Conservation (phyloP, 2,113 vertebrate species). For the Myotis lucifugus region DNA sequence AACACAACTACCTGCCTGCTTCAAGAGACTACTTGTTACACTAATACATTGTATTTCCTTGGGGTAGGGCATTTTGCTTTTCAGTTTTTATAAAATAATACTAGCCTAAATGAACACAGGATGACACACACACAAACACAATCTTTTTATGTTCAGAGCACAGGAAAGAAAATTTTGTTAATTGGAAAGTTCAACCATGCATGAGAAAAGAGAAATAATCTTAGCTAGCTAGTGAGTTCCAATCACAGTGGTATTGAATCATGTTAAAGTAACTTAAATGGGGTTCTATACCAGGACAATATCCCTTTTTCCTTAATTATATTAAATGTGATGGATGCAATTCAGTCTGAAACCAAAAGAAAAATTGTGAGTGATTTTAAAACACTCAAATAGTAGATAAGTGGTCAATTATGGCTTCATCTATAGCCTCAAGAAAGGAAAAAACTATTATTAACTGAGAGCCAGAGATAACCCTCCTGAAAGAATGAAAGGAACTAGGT, state of each 20-base stretch:
- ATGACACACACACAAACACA: not conserved
- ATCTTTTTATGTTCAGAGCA: not conserved
- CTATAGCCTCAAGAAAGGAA: not conserved
- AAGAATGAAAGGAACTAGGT: not conserved
- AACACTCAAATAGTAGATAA: not conserved
- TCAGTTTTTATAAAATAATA: conserved; percentile 28
- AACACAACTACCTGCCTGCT: not conserved
- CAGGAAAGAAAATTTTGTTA: not conserved
- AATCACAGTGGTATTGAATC: not conserved
- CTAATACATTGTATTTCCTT: not conserved
- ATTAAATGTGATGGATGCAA: not conserved
- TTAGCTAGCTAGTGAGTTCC: not conserved
- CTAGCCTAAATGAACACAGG: not conserved
- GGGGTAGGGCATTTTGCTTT: conserved; percentile 4
- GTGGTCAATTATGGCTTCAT: not conserved
- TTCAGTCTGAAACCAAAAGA: conserved; percentile 20
- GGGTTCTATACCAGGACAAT: not conserved
- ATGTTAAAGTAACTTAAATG: not conserved
- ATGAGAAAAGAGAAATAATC: not conserved
- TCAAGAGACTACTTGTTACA: not conserved
- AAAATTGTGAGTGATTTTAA: conserved; percentile 8
- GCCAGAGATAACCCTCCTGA: not conserved
- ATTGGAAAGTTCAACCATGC: not conserved
- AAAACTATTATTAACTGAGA: not conserved
- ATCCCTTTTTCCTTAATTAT: not conserved